A percentile compares a stretch with the other conserved stretches of the same genome.
phyloP scores from a whole-genome alignment of 2,113 vertebrate genomes.

The Cyanoderma ruficeps region DNA sequence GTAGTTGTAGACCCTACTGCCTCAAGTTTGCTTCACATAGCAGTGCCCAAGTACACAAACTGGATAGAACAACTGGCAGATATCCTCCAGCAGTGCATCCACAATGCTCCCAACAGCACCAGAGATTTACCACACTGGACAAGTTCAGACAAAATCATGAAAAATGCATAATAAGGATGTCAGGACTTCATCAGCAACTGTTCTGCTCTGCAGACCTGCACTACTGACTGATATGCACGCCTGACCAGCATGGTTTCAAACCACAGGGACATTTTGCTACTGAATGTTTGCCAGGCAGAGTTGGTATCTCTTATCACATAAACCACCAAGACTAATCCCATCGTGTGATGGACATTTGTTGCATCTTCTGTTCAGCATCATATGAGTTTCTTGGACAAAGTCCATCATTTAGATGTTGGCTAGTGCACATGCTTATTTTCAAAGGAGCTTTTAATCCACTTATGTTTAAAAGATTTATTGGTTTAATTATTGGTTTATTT shows the following conservation, averaged over 20 bases:
- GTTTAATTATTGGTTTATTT: slow-evolving; percentile 63
- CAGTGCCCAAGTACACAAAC: background rate
- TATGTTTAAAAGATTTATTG: slow-evolving; percentile 50
- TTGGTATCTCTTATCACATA: background rate
- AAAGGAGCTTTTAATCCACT: slow-evolving; percentile 34
- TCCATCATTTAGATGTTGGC: background rate
- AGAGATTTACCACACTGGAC: background rate
- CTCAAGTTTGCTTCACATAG: fast-evolving
- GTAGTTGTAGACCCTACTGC: background rate
- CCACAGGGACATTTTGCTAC: background rate
- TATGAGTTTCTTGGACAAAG: slow-evolving; percentile 8
- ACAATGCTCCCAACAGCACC: background rate
- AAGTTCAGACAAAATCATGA: background rate
- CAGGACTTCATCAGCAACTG: background rate
- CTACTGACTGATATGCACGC: background rate
- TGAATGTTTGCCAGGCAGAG: background rate
- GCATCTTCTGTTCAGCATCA: slow-evolving; percentile 8
- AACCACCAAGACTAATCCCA: background rate
- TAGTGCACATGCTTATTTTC: slow-evolving; percentile 36
- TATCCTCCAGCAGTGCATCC: background rate
- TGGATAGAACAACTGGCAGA: background rate
- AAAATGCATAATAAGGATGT: background rate
- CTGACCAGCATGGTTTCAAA: background rate
- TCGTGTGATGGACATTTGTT: background rate
- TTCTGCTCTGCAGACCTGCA: background rate